phyloP scores from a whole-genome alignment of 2,797 vertebrate species.

The Scomberomorus guttatus region DNA sequence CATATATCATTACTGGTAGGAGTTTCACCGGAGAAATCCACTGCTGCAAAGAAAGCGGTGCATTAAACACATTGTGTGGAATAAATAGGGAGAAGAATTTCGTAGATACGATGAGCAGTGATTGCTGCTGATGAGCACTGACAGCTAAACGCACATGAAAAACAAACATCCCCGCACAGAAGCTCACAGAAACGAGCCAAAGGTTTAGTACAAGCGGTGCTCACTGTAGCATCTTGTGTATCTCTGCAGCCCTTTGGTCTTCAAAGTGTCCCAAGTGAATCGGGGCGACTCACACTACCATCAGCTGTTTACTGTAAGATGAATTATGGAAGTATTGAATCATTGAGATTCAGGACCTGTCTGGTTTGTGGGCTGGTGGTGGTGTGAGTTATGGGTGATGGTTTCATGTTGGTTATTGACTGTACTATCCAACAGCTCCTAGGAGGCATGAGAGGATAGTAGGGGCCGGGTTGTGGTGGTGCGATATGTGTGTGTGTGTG shows the following conservation, averaged over 20 bases:
- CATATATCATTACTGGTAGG: no score
- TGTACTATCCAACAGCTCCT: constrained; percentile 42
- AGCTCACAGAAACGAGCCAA: constrained; percentile 4
- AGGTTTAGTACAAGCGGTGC: not conserved
- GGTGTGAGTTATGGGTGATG: constrained; percentile 55
- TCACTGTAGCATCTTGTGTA: not conserved
- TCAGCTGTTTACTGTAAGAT: constrained; percentile 25
- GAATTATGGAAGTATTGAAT: constrained; percentile 41
- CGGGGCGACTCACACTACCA: not conserved
- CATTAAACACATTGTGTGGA: not conserved
- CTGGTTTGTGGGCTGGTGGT: constrained; percentile 30
- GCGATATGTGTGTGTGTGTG: constrained; percentile 25
- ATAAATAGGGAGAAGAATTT: not conserved
- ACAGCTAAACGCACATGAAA: not conserved
- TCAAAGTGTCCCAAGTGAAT: not conserved
- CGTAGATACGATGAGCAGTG: not conserved
- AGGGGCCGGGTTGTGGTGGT: constrained; percentile 25
- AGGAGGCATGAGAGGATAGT: constrained; percentile 24
- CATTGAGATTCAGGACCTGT: constrained; percentile 52
- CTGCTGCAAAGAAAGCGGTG: not conserved
- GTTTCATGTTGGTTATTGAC: constrained; percentile 58
- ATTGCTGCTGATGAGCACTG: constrained; percentile 1
- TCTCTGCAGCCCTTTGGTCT: not conserved
- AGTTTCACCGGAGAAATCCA: not conserved
- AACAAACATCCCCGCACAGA: not conserved